Evolutionary conservation across 1,140 invertebrate genomes (phyloP), one percentile per base, ranked within the genome.

Genomic region (Alviniconcha marisindica): DNA sequence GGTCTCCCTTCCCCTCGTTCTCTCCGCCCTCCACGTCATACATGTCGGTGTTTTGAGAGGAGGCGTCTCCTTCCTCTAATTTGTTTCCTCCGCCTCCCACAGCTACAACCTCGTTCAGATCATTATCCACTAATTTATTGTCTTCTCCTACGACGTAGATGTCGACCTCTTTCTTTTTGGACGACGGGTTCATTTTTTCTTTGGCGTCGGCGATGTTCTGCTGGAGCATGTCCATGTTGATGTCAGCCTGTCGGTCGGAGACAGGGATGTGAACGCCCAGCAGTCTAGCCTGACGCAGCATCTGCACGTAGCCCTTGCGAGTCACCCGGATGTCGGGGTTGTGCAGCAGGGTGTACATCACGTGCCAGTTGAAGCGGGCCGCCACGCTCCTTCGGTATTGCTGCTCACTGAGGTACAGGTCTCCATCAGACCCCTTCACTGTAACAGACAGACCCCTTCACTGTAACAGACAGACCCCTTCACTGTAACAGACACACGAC

Each of bases 281-380:
- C 33, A 77, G 15, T 15, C 79, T n/a, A 0, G 85, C 85, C 42
- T 82, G 76, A 54, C 69, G 81, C 48, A 84, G 24, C 28, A 77
- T 76, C 54, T 86, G 83, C 60, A 86, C 44, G 76, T 82, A 86
- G 12, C 85, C 85, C 51, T 83, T 83, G 48, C 85, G 74, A 71
- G 63, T 77, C 12, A 84, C 42, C 7, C 85, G 69, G 28, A 86
- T 48, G 63, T 86, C 63, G 1, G 85, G 85, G 66, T 86, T 86
- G 80, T 86, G 44, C 28, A 86, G 74, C 44, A 86, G 81, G 33
- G 85, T 86, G 77, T 86, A 86, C 1, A 56, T 31, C 51, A 86
- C 73, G 0, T 66, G 69, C 85, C 85, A 86, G 73, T 84, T 86
- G 76, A 82, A 86, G 18, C 80, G 42, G 21, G 84, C 84, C 18